These are phyloP conservation scores for Brenthis hecate DNA, from an alignment of 2,888 invertebrate species.

Conservation along the genomic window DNA sequence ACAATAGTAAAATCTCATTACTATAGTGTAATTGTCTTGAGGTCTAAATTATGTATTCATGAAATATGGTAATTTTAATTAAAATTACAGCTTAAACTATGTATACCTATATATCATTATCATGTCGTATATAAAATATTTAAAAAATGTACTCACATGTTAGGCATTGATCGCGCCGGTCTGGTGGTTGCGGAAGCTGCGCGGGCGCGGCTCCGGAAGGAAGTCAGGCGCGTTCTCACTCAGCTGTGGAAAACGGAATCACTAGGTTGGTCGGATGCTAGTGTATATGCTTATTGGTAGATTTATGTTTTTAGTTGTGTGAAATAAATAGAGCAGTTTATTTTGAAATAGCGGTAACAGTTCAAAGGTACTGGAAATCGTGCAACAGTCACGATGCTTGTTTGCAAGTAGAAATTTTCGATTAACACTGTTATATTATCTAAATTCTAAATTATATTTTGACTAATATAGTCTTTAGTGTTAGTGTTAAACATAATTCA, in stretches of 20 bases:
- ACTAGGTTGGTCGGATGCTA: conserved; percentile 60
- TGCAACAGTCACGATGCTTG: not conserved
- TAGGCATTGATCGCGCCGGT: conserved; percentile 58
- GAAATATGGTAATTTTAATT: no score
- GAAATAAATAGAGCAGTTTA: conserved; percentile 32
- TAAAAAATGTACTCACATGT: conserved; percentile 37
- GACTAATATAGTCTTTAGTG: no score
- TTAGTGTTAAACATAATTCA: no score
- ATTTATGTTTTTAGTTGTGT: conserved; percentile 22
- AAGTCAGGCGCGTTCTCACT: conserved; percentile 78
- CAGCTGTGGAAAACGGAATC: conserved; percentile 77
- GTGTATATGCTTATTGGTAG: conserved; percentile 27
- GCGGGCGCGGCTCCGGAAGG: conserved; percentile 79
- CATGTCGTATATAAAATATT: not conserved
- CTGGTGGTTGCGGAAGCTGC: conserved; percentile 76
- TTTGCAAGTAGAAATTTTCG: no score
- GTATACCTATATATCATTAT: not conserved
- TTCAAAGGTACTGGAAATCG: conserved; percentile 14
- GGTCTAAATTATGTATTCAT: no score
- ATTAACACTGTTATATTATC: no score
- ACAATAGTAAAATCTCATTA: no score
- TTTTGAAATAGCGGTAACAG: conserved; percentile 19
- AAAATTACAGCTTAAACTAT: no score
- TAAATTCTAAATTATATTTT: no score
- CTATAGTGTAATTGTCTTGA: no score